These are phyloP conservation scores for Zingel zingel DNA, from an alignment of 2,113 vertebrate species.

Conservation along the genomic window DNA sequence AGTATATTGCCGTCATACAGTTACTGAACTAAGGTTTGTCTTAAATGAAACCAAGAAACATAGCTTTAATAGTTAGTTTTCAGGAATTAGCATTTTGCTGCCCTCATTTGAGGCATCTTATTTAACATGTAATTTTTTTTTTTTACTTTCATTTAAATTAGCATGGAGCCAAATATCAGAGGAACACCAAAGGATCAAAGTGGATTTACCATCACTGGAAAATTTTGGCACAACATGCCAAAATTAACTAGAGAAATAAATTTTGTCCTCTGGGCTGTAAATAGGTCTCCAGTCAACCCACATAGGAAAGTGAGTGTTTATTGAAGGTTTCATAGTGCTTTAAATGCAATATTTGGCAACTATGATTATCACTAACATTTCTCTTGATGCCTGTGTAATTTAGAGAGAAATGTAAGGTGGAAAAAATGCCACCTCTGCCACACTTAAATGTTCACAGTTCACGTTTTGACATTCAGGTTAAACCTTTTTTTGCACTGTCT, in stretches of 20 bases:
- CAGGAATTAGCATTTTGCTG: conserved; percentile 57
- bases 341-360: background rate
- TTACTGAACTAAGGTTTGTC: background rate
- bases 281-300: conserved; percentile 29
- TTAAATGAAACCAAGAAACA: conserved; percentile 42
- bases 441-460: background rate
- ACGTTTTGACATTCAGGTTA: conserved; percentile 15
- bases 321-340: conserved; percentile 12
- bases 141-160: conserved; percentile 50
- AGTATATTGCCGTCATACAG: background rate
- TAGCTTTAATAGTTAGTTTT: conserved; percentile 49
- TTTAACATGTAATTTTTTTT: conserved; percentile 63
- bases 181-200: conserved; percentile 24
- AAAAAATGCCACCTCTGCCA: background rate
- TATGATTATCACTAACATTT: background rate
- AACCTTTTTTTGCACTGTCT: conserved; percentile 4
- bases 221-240: conserved; percentile 47
- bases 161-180: conserved; percentile 44
- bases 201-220: conserved; percentile 37
- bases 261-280: conserved; percentile 50
- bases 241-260: conserved; percentile 38
- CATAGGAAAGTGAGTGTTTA: conserved; percentile 5
- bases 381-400: background rate
- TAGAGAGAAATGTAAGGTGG: background rate
- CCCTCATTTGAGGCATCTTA: conserved; percentile 51